These are phyloP conservation scores for Argyrosomus regius DNA, from an alignment of 2,797 vertebrate species.

Conservation along the genomic window DNA sequence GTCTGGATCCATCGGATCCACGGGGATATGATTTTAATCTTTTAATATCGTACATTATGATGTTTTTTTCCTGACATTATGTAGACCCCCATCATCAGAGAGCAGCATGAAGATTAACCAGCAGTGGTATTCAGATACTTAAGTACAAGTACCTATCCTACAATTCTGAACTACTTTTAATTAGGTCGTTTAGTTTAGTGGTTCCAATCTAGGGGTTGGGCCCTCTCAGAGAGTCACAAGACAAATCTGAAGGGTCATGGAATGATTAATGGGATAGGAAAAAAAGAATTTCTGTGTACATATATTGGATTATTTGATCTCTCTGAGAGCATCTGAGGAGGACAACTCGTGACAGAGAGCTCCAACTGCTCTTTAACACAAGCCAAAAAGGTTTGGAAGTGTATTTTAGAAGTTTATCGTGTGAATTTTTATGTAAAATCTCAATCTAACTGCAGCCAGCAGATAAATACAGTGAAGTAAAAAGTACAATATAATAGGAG, in stretches of 20 bases:
- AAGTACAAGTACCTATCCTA: neutral
- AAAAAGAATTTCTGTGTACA: neutral
- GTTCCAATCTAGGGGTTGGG: neutral
- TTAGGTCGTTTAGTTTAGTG: neutral
- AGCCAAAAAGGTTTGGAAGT: neutral
- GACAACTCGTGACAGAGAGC: neutral
- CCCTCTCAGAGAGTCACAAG: neutral
- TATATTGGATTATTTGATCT: neutral
- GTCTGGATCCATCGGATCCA: slow-evolving; percentile 11
- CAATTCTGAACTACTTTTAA: neutral
- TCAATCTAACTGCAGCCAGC: neutral
- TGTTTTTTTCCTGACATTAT: slow-evolving; percentile 20
- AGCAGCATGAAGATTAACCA: slow-evolving; percentile 1
- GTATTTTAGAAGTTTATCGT: neutral
- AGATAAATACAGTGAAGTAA: neutral
- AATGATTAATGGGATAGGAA: neutral
- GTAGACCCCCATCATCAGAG: neutral
- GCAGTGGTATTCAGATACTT: neutral
- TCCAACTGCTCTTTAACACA: neutral
- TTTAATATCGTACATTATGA: slow-evolving; percentile 13
- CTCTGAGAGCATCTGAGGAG: neutral
- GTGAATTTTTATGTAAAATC: neutral
- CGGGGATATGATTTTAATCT: slow-evolving; percentile 22
- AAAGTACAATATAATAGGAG: neutral
- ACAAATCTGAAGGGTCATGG: too few relatives aligned